A percentile compares a stretch with the other conserved stretches of the same genome.
Evolutionary conservation across 2,797 vertebrate species (phyloP).

Genomic region (Myioborus melanocephalus): DNA sequence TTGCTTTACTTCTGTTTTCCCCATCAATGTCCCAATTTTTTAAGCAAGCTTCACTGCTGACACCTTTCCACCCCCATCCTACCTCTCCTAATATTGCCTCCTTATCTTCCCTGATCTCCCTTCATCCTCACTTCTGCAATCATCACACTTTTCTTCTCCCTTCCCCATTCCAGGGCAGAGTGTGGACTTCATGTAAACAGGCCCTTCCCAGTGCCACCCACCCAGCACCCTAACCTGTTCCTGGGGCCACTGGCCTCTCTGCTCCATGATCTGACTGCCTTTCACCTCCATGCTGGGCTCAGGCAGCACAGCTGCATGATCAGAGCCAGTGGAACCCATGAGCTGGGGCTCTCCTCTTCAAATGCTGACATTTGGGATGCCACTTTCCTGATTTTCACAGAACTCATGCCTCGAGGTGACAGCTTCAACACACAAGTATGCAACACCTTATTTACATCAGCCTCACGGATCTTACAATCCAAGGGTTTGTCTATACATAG

Average conservation of each 20-base stretch:
- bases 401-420: not conserved
- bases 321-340: accelerated
- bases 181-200: not conserved
- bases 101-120: not conserved
- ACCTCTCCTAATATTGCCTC: not conserved
- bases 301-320: not conserved
- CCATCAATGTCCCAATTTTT: not conserved
- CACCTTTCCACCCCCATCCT: not conserved
- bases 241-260: accelerated
- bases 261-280: accelerated
- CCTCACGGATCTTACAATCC: not conserved
- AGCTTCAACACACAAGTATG: not conserved
- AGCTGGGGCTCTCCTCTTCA: not conserved
- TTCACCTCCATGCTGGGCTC: accelerated
- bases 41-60: not conserved
- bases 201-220: not conserved
- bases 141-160: not conserved
- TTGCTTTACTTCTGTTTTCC: not conserved
- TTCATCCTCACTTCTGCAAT: not conserved
- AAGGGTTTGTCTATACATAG: not conserved
- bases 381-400: not conserved
- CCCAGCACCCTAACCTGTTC: not conserved
- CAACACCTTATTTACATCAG: accelerated
- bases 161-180: not conserved
- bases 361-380: not conserved